Evolutionary conservation across 2,888 invertebrate species (phyloP).

Genomic region (Himalopsyche tibetana): DNA sequence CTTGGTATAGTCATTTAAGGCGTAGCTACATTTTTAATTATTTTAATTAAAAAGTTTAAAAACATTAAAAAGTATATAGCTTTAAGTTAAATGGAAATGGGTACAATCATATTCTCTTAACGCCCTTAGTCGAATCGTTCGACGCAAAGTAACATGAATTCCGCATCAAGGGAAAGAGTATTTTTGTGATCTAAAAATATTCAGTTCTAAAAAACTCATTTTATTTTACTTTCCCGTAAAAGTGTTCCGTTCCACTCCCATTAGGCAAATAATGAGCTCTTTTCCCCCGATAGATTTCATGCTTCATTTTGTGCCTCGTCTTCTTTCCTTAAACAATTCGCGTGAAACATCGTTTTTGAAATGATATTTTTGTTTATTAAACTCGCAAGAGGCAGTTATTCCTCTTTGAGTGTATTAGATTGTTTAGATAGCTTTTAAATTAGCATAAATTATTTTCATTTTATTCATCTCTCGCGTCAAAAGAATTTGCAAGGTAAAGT

Average conservation of each 20-base stretch:
- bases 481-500: not conserved
- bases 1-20: no score
- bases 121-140: conserved; percentile 20
- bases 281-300: conserved; percentile 46
- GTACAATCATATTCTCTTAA: conserved; percentile 29
- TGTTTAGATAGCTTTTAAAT: conserved; percentile 38
- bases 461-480: not conserved
- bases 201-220: conserved; percentile 40
- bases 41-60: not conserved
- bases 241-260: conserved; percentile 29
- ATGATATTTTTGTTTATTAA: conserved; percentile 35
- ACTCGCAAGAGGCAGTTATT: not conserved
- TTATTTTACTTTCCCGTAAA: conserved; percentile 32
- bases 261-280: conserved; percentile 49
- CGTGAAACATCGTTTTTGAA: conserved; percentile 17
- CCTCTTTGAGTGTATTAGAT: conserved; percentile 18
- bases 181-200: conserved; percentile 39
- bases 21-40: no score
- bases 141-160: conserved; percentile 34
- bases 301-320: conserved; percentile 47
- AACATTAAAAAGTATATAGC: not conserved
- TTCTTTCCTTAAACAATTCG: conserved; percentile 37
- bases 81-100: not conserved
- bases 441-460: conserved; percentile 8
- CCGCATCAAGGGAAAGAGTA: conserved; percentile 25